Evolutionary conservation across 2,797 vertebrate genomes (phyloP), one percentile per base, ranked within the genome.

Genomic region (Galaxias olidus): DNA sequence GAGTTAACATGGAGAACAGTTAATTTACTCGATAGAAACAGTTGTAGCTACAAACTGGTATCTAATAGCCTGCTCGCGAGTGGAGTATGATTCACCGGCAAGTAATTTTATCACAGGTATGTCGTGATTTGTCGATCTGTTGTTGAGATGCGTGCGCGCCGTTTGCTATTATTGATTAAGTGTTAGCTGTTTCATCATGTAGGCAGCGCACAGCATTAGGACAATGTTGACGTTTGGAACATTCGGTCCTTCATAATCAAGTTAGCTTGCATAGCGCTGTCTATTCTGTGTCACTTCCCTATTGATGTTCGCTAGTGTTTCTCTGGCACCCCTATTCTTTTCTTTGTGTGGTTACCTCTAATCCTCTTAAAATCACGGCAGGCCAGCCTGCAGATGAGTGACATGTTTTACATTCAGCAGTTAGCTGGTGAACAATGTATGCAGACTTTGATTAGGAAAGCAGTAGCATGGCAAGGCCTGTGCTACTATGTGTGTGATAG

Each of bases 41-140:
- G 62, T 51, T 52, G 53, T 49, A 85, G 30, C 30, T 30, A 3
- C 45, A 14, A 68, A 78, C 82, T 61, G 82, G 76, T 73, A 84
- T 85, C 69, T 87, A 82, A 84, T 66, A 30, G 30, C 3, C 30
- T 30, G 59, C 15, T 66, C 61, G 77, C 69, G 63, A 48, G 46
- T 47, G 88, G 87, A 87, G 88, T 85, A 91, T 89, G 91, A 89
- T 86, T 87, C 91, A 89, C 55, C 61, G 61, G 30, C 49, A 63
- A 14, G 61, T 88, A 18, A 14, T 83, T 78, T 76, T 86, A 55
- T 76, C 79, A 73, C 87, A 89, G 89, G 89, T 89, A 87, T 65
- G 84, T 77, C 54, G 65, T 13, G 17, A 54, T 61, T 30, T 63
- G 52, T 44, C 20, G 50, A 41, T 74, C 40, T 44, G 43, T 62